phyloP scores from a whole-genome alignment of 2,797 vertebrate genomes.

The Acanthurus lineatus region DNA sequence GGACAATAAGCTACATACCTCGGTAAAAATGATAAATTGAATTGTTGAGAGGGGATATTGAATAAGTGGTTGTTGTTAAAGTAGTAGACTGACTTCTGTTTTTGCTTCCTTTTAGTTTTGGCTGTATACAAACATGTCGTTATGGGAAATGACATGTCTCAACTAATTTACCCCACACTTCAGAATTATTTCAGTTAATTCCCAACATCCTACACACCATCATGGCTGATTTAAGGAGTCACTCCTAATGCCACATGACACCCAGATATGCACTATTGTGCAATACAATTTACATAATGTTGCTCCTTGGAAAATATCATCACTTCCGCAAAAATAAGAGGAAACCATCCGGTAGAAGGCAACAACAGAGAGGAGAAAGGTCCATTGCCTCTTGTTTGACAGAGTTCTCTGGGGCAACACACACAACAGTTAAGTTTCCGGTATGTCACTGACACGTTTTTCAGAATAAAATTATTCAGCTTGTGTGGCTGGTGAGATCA shows the following conservation, averaged over 20 bases:
- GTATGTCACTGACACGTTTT: slow-evolving; percentile 28
- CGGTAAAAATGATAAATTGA: not conserved
- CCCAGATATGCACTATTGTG: slow-evolving; percentile 47
- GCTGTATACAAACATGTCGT: not conserved
- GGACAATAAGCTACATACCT: not conserved
- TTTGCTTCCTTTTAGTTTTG: not conserved
- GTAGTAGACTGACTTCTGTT: not conserved
- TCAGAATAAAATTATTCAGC: slow-evolving; percentile 64
- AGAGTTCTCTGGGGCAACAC: slow-evolving; percentile 31
- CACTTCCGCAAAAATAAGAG: slow-evolving; percentile 74
- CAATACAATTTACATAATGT: slow-evolving; percentile 64
- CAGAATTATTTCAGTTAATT: not conserved
- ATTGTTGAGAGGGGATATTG: not conserved
- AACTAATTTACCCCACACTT: not conserved
- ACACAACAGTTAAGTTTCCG: slow-evolving; percentile 41
- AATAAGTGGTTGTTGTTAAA: not conserved
- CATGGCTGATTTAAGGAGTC: slow-evolving; percentile 17
- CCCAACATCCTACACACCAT: slow-evolving; percentile 1
- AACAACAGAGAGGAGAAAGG: slow-evolving; percentile 30
- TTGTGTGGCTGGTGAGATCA: not conserved
- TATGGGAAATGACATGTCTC: not conserved
- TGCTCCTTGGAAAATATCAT: slow-evolving; percentile 63
- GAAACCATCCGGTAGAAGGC: slow-evolving; percentile 54
- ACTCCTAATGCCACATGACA: slow-evolving; percentile 48
- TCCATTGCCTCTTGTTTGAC: slow-evolving; percentile 51